These are phyloP conservation scores for Orchesella flavescens DNA, from an alignment of 2,888 invertebrate species.

Conservation along the genomic window DNA sequence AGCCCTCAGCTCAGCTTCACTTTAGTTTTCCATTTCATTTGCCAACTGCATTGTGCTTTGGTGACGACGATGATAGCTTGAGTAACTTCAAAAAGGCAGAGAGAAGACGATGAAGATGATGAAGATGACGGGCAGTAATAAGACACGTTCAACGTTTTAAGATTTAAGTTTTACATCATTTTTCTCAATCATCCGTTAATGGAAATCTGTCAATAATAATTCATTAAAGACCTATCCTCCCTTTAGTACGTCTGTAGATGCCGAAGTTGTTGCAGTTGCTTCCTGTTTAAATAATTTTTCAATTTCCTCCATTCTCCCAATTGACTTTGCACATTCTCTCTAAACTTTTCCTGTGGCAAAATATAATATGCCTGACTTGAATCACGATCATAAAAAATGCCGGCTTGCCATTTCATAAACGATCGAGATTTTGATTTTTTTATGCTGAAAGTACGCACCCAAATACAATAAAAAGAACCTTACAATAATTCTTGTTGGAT, in stretches of 20 bases:
- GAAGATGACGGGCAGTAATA: slow-evolving; percentile 35
- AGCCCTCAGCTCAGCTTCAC: neutral
- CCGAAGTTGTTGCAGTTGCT: slow-evolving; percentile 3
- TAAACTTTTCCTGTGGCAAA: neutral
- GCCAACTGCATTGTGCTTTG: neutral
- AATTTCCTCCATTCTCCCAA: slow-evolving; percentile 30
- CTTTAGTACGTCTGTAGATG: neutral
- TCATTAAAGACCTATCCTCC: slow-evolving; percentile 27
- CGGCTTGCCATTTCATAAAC: slow-evolving; percentile 2
- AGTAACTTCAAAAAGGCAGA: slow-evolving; percentile 8
- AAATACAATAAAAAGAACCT: slow-evolving; percentile 11
- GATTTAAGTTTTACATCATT: slow-evolving; percentile 30
- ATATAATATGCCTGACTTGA: neutral
- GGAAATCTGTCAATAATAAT: slow-evolving; percentile 55
- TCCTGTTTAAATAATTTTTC: slow-evolving; percentile 42
- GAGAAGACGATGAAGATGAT: neutral
- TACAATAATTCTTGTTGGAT: neutral
- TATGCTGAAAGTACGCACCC: slow-evolving; percentile 40
- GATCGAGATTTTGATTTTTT: neutral
- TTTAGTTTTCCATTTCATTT: neutral
- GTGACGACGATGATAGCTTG: neutral
- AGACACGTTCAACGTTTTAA: slow-evolving; percentile 43
- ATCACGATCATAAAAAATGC: neutral
- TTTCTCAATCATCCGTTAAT: slow-evolving; percentile 48
- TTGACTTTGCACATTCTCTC: neutral